These are phyloP conservation scores for Corynorhinus townsendii DNA, from an alignment of 2,113 vertebrate genomes.

Conservation along the genomic window DNA sequence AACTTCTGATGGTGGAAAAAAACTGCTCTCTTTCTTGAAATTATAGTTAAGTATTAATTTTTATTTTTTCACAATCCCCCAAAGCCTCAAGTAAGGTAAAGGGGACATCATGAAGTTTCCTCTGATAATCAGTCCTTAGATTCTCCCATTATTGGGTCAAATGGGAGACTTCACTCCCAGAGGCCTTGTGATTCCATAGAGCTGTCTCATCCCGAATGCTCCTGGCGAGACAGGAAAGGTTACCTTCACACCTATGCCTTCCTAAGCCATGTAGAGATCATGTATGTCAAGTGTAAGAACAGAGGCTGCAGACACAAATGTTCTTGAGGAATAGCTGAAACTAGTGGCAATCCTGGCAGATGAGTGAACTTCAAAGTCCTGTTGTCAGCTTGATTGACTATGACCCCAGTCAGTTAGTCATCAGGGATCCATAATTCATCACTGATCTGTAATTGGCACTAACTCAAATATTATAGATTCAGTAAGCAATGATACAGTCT, in stretches of 20 bases:
- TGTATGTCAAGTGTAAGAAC: not conserved
- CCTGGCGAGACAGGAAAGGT: not conserved
- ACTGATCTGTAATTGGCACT: not conserved
- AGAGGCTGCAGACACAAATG: not conserved
- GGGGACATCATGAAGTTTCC: not conserved
- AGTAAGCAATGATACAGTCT: not conserved
- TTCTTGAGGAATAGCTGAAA: not conserved
- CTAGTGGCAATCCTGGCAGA: not conserved
- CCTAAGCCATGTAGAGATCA: not conserved
- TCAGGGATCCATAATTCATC: not conserved
- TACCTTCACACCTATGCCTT: not conserved
- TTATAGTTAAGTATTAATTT: not conserved
- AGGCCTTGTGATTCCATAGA: not conserved
- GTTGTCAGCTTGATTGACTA: not conserved
- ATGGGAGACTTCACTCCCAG: not conserved
- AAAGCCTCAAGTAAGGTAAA: not conserved
- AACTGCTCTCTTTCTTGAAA: not conserved
- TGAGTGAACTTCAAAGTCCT: not conserved
- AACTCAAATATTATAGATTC: not conserved
- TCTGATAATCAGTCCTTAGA: not conserved
- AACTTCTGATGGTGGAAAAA: not conserved
- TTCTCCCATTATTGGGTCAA: not conserved
- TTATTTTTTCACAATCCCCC: not conserved
- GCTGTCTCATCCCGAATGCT: not conserved
- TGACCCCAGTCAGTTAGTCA: not conserved